Evolutionary conservation across 2,113 vertebrate species (phyloP), one percentile per base, ranked within the genome.

Genomic region (Cyanocitta stelleri): DNA sequence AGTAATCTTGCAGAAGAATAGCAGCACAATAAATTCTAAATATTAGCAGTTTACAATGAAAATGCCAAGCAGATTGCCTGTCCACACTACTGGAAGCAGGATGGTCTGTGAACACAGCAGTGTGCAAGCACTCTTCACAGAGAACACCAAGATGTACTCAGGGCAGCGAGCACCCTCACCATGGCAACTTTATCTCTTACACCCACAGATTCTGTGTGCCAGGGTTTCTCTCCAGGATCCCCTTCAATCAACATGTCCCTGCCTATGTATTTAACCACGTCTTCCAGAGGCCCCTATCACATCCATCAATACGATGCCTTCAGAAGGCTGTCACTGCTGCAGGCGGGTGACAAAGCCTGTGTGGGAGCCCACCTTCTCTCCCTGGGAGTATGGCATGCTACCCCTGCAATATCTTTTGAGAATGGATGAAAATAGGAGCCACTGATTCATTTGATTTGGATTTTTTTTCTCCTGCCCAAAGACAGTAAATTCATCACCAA

Each of bases 101-200:
- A 74, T 18, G 83, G 75, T 59, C 72, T 86, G 68, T 41, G 54
- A 89, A 72, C 51, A 95, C 32, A 90, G 90, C 68, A 83, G 72
- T 26, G 33, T 69, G 79, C 5, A 55, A 92, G 81, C 59, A 30
- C 27, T 69, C 32, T 39, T 49, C 84, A 22, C 4, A 56, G 59
- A 75, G 79, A 94, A 58, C 90, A 84, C 37, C 0, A 1, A 75
- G 61, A 93, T 64, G 80, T 73, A 58, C 83, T 85, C 87, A 89
- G 76, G 90, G 95, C 69, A 94, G 90, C 88, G 79, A 90, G 90
- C 58, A 90, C 73, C 78, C 80, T 96, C 93, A 96, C 90, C 94
- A 97, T 93, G 88, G 96, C 88, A 97, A 96, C 96, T 96, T 94
- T 93, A n/a, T 89, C 73, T 95, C 83, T 75, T 54, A 94, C 92